Base-by-base conservation (phyloP, 2,113 vertebrate genomes). In the Tupaia chinensis region DNA sequence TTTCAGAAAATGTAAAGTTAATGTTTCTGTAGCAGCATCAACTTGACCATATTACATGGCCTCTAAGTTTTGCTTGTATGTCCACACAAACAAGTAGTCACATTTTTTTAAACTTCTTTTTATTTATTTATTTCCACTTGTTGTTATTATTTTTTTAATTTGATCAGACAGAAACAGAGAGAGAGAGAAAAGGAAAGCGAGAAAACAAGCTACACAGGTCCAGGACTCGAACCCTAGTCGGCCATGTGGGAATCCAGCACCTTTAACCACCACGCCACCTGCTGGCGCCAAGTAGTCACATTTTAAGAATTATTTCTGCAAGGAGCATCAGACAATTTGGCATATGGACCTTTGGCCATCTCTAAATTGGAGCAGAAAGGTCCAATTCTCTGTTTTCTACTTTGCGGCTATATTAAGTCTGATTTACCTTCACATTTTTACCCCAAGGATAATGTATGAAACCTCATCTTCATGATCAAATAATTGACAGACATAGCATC, bases 1-100 rank as follows among this genome's bases (percentile, higher is more conserved):
- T 86, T 96, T 91, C 34, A 83, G 74, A 95, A 87, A 89, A 90
- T 92, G 22, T 25, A 78, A 60, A 65, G 54, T 61, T 81, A 92
- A 23, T 77, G 1, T 89, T 69, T 44, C 32, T 20, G 2, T 23
- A 54, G 56, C 54, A 79, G 2, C 17, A n/a, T 32, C 19, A 25
- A 8, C 53, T 61, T 25, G 44, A 27, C 44, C 17, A 81, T n/a
- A 2, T 94, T 61, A 23, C 10, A 23, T 0, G 1, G 69, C 80
- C 32, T 94, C 27, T 70, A 60, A 22, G 68, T 87, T 91, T 87
- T 25, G 17, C 1, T 63, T 63, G 17, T 88, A 14, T n/a, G 9
- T 63, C 63, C 80, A 58, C 61, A 53, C 19, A 65, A 69, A 73
- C 19, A 73, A 69, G 20, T 12, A 56, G 34, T 83, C 79, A 54